Percentiles rank a stretch among this genome's conserved stretches.
These are phyloP conservation scores for Rachycentron canadum DNA, from an alignment of 2,797 vertebrate species.

Conservation along the genomic window DNA sequence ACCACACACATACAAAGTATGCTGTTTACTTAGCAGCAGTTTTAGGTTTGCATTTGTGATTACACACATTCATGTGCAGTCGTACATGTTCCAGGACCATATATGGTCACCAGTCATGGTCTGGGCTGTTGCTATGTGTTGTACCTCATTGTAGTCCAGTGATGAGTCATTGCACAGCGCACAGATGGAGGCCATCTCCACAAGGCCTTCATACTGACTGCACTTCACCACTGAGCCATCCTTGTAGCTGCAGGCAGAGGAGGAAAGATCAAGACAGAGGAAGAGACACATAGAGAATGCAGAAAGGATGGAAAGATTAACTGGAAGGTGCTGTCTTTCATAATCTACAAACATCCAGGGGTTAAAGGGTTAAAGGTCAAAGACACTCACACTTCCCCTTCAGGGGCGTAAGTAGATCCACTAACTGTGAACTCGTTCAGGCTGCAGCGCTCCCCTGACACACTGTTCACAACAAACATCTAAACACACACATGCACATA, in stretches of 20 bases:
- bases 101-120: neutral
- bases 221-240: constrained; percentile 78
- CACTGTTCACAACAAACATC: constrained; percentile 85
- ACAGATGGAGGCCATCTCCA: constrained; percentile 86
- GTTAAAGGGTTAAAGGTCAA: constrained; percentile 63
- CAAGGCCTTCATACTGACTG: constrained; percentile 84
- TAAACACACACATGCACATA: constrained; percentile 59
- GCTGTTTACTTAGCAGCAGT: neutral
- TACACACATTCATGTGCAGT: constrained; percentile 9
- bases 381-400: constrained; percentile 88
- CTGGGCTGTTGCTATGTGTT: neutral
- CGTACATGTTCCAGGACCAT: constrained; percentile 21
- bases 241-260: constrained; percentile 75
- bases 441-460: constrained; percentile 78
- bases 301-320: neutral
- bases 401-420: constrained; percentile 88
- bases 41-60: neutral
- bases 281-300: neutral
- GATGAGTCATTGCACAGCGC: constrained; percentile 89
- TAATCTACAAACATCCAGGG: neutral
- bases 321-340: neutral
- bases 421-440: constrained; percentile 86
- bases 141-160: constrained; percentile 86
- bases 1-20: neutral
- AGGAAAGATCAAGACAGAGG: neutral